Evolutionary conservation across 2,113 vertebrate species (phyloP).

Genomic region (Grus americana): DNA sequence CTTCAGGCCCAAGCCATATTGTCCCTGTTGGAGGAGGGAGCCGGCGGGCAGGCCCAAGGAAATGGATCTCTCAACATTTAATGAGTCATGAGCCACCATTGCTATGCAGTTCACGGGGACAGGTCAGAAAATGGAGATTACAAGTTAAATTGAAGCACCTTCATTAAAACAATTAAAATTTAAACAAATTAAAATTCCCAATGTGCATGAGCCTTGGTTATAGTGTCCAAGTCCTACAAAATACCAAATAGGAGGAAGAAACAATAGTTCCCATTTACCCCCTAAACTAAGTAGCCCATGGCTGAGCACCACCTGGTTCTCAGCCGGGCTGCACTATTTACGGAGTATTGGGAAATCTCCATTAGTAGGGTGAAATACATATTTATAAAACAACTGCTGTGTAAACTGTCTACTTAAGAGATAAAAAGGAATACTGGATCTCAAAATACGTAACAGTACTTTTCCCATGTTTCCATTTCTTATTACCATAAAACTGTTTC

Average conservation of each 20-base stretch:
- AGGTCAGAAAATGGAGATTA: neutral
- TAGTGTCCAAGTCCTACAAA: neutral
- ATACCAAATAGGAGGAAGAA: neutral
- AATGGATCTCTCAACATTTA: neutral
- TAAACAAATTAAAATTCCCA: neutral
- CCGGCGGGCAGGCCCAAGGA: neutral
- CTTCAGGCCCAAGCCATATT: neutral
- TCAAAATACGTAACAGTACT: neutral
- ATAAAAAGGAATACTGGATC: neutral
- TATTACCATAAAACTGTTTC: neutral
- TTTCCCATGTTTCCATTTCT: neutral
- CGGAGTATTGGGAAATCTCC: neutral
- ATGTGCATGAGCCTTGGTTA: neutral
- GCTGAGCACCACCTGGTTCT: neutral
- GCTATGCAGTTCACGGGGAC: fast-evolving
- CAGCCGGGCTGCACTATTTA: neutral
- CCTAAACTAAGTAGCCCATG: neutral
- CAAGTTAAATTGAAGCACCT: neutral
- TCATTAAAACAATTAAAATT: neutral
- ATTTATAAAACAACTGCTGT: neutral
- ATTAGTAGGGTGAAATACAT: neutral
- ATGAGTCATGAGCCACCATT: neutral
- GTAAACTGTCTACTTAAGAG: neutral
- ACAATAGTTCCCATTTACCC: neutral
- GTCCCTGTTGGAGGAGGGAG: neutral